A percentile compares a stretch with the other conserved stretches of the same genome.
These are phyloP conservation scores for Formica exsecta DNA, from an alignment of 1,140 invertebrate species.

Conservation along the genomic window DNA sequence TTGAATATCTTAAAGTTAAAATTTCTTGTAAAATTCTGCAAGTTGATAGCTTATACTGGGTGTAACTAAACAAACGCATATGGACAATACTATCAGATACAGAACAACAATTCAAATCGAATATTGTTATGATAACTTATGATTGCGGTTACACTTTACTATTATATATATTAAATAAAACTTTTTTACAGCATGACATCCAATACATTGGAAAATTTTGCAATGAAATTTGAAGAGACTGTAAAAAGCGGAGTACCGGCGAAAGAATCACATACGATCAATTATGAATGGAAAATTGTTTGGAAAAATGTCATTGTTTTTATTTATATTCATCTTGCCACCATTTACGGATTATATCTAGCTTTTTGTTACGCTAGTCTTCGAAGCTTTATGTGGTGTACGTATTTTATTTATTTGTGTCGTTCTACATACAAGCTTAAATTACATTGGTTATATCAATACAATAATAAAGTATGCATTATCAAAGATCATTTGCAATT, in stretches of 20 bases:
- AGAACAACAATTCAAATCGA: no score
- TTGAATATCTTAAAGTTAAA: no score
- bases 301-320: constrained; percentile 82
- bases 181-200: not conserved
- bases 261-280: not conserved
- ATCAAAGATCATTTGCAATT: constrained; percentile 7
- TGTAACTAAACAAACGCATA: no score
- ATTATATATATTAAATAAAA: not conserved
- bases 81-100: no score
- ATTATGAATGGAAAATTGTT: constrained; percentile 21
- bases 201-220: not conserved
- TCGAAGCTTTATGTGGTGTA: constrained; percentile 5
- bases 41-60: no score
- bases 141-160: not conserved
- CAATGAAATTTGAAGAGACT: not conserved
- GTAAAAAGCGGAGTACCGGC: not conserved
- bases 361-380: not conserved
- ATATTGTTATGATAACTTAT: no score
- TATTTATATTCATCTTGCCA: constrained; percentile 77
- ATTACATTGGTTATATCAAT: no score
- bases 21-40: no score
- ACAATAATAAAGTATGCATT: no score
- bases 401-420: constrained; percentile 9
- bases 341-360: constrained; percentile 64
- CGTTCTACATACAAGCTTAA: not conserved